Evolutionary conservation across 1,140 invertebrate species (phyloP), one percentile per base, ranked within the genome.

Genomic region (Drosophila sp.): DNA sequence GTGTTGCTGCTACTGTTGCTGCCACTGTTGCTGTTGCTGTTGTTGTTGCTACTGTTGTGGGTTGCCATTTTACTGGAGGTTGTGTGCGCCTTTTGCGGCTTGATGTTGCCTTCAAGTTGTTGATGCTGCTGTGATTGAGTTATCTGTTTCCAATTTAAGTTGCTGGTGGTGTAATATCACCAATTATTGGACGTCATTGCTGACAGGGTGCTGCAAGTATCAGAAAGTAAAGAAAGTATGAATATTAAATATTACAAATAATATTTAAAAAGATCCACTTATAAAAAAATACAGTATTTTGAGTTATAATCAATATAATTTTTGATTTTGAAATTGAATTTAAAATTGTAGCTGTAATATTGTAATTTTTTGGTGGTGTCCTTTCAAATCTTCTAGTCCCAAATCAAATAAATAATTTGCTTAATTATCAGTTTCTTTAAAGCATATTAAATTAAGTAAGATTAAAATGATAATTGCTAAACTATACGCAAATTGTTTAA

Each of bases 141-240:
- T 73, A 62, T 78, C 75, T 69, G 54, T 41, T 36, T 46, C 59
- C 48, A 29, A 41, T 51, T 83, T 25, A 40, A 57, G 18, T 29
- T 53, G 51, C n/a, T 18, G 48, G 51, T 7, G 50, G 5, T 34
- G 43, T 34, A 72, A 36, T 57, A 57, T 74, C 66, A 74, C 34
- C 72, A 74, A 62, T 70, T 71, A 36, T 43, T 57, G n/a, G 14
- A 57, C 41, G 43, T 63, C 66, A 70, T 74, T 29, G 54, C 48
- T 66, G 62, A 59, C 53, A 43, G 13, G 25, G 14, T 21, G 43
- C 71, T 73, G 57, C 11, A 56, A 13, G 27, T 18, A 61, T 5
- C 51, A 21, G 14, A 63, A 25, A 36, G 18, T 27, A 34, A 21
- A 21, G 14, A 32, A 2, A 34, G 21, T 21, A 9, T 36, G 32